Percentiles rank a stretch among this genome's conserved stretches.
phyloP scores from a whole-genome alignment of 2,888 invertebrate species.

The Drosophila borborema region DNA sequence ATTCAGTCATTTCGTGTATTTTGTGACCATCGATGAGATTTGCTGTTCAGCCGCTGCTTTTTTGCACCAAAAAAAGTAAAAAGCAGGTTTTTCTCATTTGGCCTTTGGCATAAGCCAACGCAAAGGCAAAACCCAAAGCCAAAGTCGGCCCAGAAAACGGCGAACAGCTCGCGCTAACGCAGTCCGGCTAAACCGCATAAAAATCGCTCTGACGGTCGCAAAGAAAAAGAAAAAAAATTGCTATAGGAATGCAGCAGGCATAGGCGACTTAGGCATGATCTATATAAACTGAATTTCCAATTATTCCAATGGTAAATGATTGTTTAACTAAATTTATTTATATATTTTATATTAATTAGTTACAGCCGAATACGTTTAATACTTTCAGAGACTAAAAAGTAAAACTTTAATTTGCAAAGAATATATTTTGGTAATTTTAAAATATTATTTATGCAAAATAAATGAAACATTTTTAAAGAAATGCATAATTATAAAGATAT shows the following conservation, averaged over 20 bases:
- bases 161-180: slow-evolving; percentile 14
- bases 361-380: too few species aligned
- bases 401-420: too few species aligned
- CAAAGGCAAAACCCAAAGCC: slow-evolving; percentile 66
- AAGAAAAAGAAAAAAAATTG: slow-evolving; percentile 19
- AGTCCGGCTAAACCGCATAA: slow-evolving; percentile 58
- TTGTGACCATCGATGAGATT: slow-evolving; percentile 56
- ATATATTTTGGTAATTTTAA: background rate
- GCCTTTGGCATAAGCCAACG: slow-evolving; percentile 76
- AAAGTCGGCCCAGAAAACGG: slow-evolving; percentile 54
- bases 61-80: slow-evolving; percentile 25
- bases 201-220: slow-evolving; percentile 59
- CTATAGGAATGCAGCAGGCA: slow-evolving; percentile 2
- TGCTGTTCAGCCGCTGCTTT: slow-evolving; percentile 33
- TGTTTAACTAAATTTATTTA: too few species aligned
- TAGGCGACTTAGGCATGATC: slow-evolving; percentile 15
- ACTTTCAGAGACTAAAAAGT: too few species aligned
- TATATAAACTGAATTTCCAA: background rate
- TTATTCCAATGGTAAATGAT: too few species aligned
- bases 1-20: slow-evolving; percentile 9
- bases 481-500: too few species aligned
- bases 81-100: slow-evolving; percentile 69
- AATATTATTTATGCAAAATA: background rate
- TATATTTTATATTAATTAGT: too few species aligned
- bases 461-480: too few species aligned